A percentile compares a stretch with the other conserved stretches of the same genome.
Conservation (phyloP, 2,113 vertebrate genomes). For the Pedetes capensis region DNA sequence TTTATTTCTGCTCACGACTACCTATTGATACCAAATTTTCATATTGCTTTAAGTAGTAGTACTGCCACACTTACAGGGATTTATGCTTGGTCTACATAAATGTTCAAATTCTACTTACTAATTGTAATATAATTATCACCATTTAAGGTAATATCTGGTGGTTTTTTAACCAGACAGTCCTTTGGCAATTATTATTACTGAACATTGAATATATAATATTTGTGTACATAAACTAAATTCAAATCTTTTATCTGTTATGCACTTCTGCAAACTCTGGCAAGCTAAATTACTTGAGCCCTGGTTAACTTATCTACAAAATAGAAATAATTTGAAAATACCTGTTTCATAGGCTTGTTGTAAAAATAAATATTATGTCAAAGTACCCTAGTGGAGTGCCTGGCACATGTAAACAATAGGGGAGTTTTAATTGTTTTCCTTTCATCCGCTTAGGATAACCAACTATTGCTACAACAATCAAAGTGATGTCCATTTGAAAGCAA, state of each 20-base stretch:
- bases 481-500: not conserved
- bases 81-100: not conserved
- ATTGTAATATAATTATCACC: not conserved
- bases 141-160: not conserved
- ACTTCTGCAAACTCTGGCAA: not conserved
- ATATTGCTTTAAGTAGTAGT: not conserved
- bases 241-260: not conserved
- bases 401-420: not conserved
- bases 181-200: not conserved
- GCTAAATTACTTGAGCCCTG: not conserved
- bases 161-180: not conserved
- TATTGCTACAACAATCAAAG: no score
- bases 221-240: not conserved
- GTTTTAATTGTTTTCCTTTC: not conserved
- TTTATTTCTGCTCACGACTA: not conserved
- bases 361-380: not conserved
- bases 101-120: not conserved
- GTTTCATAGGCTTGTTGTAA: not conserved
- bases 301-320: not conserved
- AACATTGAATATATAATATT: not conserved
- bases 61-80: not conserved
- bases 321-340: not conserved
- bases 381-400: not conserved
- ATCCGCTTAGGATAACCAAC: not conserved
- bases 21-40: no score